Evolutionary conservation across 2,113 vertebrate genomes (phyloP).

Genomic region (Cavia porcellus): DNA sequence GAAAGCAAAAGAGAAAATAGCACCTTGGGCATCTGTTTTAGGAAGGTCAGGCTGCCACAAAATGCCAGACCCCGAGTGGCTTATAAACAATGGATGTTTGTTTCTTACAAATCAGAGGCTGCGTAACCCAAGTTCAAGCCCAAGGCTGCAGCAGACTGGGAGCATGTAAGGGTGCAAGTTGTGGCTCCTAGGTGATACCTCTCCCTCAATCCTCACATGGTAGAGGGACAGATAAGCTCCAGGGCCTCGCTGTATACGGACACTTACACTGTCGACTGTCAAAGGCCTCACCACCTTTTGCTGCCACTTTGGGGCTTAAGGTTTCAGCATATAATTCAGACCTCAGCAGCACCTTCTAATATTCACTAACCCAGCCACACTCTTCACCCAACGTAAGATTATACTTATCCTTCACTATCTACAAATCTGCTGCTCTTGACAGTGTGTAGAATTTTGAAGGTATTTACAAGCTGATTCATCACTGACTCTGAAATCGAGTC

Average conservation of each 20-base stretch:
- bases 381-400: background rate
- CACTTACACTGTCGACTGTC: background rate
- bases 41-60: background rate
- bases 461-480: background rate
- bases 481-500: constrained; percentile 45
- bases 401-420: background rate
- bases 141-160: background rate
- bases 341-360: background rate
- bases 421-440: constrained; percentile 1
- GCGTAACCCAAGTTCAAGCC: background rate
- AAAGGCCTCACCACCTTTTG: background rate
- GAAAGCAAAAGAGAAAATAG: background rate
- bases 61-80: background rate
- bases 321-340: background rate
- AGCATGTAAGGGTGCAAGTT: background rate
- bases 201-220: background rate
- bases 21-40: background rate
- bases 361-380: constrained; percentile 12
- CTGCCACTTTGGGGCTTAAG: background rate
- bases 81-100: background rate
- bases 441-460: constrained; percentile 13
- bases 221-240: background rate
- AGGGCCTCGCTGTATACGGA: background rate
- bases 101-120: background rate
- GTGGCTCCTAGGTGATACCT: background rate